These are phyloP conservation scores for Cyanoramphus novaezelandiae DNA, from an alignment of 2,113 vertebrate species.

Conservation along the genomic window DNA sequence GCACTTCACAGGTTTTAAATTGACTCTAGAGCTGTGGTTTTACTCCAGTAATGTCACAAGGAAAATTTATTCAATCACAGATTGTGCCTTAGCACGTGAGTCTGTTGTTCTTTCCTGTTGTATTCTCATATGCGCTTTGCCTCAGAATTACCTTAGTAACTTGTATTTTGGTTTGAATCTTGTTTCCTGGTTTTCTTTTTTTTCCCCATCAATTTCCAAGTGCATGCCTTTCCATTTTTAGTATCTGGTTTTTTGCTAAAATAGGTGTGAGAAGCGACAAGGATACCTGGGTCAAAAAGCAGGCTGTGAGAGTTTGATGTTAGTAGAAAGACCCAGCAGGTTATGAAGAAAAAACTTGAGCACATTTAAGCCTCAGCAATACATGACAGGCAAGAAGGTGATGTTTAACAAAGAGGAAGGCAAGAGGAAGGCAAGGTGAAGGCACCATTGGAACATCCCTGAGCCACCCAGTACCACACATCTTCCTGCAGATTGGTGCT, in stretches of 20 bases:
- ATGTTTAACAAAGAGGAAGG: neutral
- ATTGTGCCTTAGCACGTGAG: neutral
- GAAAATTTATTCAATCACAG: neutral
- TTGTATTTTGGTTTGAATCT: neutral
- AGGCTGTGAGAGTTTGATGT: neutral
- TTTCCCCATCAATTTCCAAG: neutral
- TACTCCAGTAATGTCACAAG: neutral
- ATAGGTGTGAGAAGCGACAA: neutral
- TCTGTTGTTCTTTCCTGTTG: neutral
- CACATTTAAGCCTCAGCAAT: neutral
- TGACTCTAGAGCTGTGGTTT: neutral
- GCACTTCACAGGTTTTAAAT: conserved; percentile 10
- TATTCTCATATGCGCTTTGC: neutral
- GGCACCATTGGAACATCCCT: neutral
- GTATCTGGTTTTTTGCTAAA: neutral
- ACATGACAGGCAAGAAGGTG: neutral
- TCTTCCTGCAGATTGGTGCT: neutral
- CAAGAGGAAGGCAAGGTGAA: neutral
- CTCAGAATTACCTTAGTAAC: neutral
- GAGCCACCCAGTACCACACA: neutral
- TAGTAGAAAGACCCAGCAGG: neutral
- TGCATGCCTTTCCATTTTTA: neutral
- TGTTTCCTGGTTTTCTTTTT: neutral
- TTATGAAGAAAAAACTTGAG: neutral
- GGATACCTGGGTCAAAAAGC: neutral